Base-by-base conservation (phyloP, 2,888 invertebrate species). In the Nudaria mundana region DNA sequence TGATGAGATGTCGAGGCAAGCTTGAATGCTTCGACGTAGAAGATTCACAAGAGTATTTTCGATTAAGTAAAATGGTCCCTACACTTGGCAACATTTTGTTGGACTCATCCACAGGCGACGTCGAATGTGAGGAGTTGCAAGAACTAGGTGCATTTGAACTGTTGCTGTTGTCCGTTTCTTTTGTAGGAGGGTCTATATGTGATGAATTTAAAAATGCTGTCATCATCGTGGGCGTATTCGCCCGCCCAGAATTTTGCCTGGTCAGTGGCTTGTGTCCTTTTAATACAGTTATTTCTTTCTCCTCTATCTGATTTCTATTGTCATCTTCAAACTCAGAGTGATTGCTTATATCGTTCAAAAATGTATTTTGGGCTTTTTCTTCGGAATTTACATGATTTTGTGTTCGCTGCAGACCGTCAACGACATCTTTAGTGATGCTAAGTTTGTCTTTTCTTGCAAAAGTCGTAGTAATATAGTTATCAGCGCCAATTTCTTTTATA, bases 381-480 rank as follows among this genome's bases (percentile, higher is more conserved):
- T 88, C 87, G 33, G 89, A 89, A 52, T 78, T 81, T 23, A 81
- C 69, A 53, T 81, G 83, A 45, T 80, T 86, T 35, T 84, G 81
- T 35, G 87, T 81, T 22, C 79, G 53, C 46, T 63, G 77, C 26
- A 72, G 73, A 31, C 77, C 72, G 44, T 85, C 85, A 25, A 77
- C 70, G 4, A 60, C 63, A 37, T 81, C 78, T 35, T 44, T 59
- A 25, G 75, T 64, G 12, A 71, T 65, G 48, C 63, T 63, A 12
- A 69, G 66, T 51, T 81, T 85, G 37, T 84, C 82, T 59, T 80
- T 69, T 79, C 92, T 77, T 58, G 90, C 83, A 80, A 89, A 87
- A 30, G 91, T 90, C 30, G 93, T 93, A 46, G 92, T 93, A 35
- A 94, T 93, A 69, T 94, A 94, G 77, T 93, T 94, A 76, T 94